phyloP scores from a whole-genome alignment of 2,888 invertebrate genomes.

The Nymphalis polychloros region DNA sequence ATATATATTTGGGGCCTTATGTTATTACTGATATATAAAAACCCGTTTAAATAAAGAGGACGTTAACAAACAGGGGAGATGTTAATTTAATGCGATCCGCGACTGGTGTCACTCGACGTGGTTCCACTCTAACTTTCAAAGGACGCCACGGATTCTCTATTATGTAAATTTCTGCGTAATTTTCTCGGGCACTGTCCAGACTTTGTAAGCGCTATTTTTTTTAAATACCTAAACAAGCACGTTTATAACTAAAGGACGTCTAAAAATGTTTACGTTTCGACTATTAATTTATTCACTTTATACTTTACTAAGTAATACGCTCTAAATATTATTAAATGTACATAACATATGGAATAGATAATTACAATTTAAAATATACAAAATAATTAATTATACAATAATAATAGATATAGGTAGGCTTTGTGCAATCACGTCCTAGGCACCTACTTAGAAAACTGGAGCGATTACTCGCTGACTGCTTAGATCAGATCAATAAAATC shows the following conservation, averaged over 20 bases:
- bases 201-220: constrained; percentile 65
- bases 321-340: too few relatives aligned
- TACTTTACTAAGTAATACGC: too few relatives aligned
- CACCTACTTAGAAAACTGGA: too few relatives aligned
- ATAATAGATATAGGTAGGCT: too few relatives aligned
- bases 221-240: constrained; percentile 40
- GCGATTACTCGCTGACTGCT: too few relatives aligned
- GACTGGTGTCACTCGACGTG: constrained; percentile 65
- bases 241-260: background rate
- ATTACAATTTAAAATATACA: too few relatives aligned
- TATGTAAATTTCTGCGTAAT: constrained; percentile 79
- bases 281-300: background rate
- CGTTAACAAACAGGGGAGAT: constrained; percentile 63
- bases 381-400: too few relatives aligned
- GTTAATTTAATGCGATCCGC: constrained; percentile 78
- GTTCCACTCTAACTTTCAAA: constrained; percentile 65
- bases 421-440: too few relatives aligned
- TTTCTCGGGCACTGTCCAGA: constrained; percentile 69
- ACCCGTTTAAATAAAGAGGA: constrained; percentile 60
- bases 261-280: constrained; percentile 6
- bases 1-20: too few relatives aligned
- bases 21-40: background rate
- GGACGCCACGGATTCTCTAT: constrained; percentile 79
- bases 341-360: too few relatives aligned
- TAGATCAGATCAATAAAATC: too few relatives aligned